Conservation (phyloP, 2,888 invertebrate species). For the Drosophila falleni region DNA sequence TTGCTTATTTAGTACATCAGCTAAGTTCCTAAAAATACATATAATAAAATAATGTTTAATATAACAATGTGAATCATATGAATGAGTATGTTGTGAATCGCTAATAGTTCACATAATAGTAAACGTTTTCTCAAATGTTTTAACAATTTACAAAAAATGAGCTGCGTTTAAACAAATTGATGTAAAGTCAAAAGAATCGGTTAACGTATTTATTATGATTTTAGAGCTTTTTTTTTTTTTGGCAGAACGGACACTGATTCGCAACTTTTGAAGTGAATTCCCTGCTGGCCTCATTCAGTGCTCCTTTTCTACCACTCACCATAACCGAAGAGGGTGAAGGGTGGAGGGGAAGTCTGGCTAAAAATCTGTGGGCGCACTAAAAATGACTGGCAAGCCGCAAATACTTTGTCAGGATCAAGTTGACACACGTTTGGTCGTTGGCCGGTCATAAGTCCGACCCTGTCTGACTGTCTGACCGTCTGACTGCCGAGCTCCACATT, state of each 20-base stretch:
- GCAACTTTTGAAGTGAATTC: slow-evolving; percentile 1
- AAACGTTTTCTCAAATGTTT: no score
- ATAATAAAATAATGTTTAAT: slow-evolving; percentile 13
- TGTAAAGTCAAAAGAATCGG: slow-evolving; percentile 11
- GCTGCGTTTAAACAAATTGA: slow-evolving; percentile 5
- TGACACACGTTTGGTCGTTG: slow-evolving; percentile 72
- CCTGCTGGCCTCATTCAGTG: not conserved
- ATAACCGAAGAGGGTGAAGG: not conserved
- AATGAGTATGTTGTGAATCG: not conserved
- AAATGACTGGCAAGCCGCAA: slow-evolving; percentile 79
- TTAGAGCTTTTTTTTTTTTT: not conserved
- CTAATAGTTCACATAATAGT: no score
- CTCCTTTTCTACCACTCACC: not conserved
- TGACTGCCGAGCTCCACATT: slow-evolving; percentile 14
- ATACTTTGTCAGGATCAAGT: slow-evolving; percentile 81
- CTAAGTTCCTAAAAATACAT: slow-evolving; percentile 23
- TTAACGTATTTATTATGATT: slow-evolving; percentile 13
- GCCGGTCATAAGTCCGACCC: slow-evolving; percentile 39
- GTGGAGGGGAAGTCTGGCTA: slow-evolving; percentile 3
- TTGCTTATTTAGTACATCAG: not conserved
- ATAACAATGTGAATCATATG: not conserved
- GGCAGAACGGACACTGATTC: not conserved
- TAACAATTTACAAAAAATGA: no score
- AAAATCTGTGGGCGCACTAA: slow-evolving; percentile 68
- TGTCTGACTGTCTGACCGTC: not conserved